phyloP scores from a whole-genome alignment of 2,797 vertebrate genomes.

The Cephalopachus bancanus region DNA sequence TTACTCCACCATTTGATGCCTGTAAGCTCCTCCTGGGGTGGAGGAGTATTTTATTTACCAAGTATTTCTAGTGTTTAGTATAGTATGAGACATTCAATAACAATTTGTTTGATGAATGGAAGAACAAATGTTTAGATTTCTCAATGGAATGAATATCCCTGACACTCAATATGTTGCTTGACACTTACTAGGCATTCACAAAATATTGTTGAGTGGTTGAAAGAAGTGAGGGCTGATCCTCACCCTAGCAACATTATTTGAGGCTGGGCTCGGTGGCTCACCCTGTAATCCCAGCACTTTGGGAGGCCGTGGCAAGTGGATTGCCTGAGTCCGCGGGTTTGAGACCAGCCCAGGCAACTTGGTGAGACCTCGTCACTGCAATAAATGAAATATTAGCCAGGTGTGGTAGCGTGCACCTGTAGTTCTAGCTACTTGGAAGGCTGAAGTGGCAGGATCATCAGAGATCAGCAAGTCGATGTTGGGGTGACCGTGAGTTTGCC shows the following conservation, averaged over 20 bases:
- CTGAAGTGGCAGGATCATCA: no score
- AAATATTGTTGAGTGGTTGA: not conserved
- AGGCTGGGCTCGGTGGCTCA: not conserved
- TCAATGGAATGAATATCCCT: not conserved
- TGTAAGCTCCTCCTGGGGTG: not conserved
- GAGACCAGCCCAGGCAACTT: no score
- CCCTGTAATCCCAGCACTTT: no score
- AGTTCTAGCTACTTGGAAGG: no score
- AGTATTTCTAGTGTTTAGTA: not conserved
- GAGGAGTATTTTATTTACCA: conserved; percentile 22
- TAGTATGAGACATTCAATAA: not conserved
- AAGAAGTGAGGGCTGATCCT: conserved; percentile 24
- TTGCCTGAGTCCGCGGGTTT: no score
- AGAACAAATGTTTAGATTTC: not conserved
- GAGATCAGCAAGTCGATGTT: no score
- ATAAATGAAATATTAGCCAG: no score
- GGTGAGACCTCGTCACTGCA: no score
- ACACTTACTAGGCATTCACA: not conserved
- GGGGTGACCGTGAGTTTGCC: no score
- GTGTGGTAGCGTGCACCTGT: no score
- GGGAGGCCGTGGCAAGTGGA: no score
- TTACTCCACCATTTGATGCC: not conserved
- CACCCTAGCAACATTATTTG: not conserved
- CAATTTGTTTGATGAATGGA: conserved; percentile 32
- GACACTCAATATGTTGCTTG: not conserved